These are phyloP conservation scores for Brachypteracias leptosomus DNA, from an alignment of 2,113 vertebrate genomes.

Conservation along the genomic window DNA sequence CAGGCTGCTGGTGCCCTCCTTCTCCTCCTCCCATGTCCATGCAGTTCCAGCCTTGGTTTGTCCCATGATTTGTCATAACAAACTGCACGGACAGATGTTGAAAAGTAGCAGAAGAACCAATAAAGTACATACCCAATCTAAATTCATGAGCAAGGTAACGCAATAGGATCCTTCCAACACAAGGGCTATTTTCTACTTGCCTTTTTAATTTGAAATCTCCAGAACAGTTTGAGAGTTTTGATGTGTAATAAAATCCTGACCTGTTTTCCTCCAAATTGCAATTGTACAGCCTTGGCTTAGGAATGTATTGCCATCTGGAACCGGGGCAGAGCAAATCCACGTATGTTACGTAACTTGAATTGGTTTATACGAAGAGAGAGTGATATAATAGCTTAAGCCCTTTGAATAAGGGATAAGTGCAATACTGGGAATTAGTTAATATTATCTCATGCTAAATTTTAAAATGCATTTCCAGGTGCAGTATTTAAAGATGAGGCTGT, in stretches of 20 bases:
- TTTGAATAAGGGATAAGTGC: slow-evolving; percentile 48
- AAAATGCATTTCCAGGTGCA: background rate
- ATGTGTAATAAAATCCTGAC: slow-evolving; percentile 14
- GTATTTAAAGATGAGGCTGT: background rate
- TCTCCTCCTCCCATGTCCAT: background rate
- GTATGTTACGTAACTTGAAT: slow-evolving; percentile 55
- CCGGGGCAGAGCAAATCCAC: slow-evolving; percentile 57
- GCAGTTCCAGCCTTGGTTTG: background rate
- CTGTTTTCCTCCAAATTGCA: slow-evolving; percentile 46
- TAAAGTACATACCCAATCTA: background rate
- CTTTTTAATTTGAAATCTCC: slow-evolving; percentile 4
- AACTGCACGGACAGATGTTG: fast-evolving
- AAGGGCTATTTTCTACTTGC: background rate
- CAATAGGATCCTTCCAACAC: background rate
- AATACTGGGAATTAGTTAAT: slow-evolving; percentile 29
- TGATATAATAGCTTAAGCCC: slow-evolving; percentile 45
- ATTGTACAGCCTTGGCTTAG: slow-evolving; percentile 46
- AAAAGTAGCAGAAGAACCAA: background rate
- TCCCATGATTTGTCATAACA: background rate
- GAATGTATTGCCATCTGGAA: slow-evolving; percentile 45
- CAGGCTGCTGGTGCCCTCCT: background rate
- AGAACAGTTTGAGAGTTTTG: background rate
- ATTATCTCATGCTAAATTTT: background rate
- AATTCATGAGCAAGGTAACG: background rate
- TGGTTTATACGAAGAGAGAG: slow-evolving; percentile 27